Evolutionary conservation across 37 sponge, comb jelly and placozoan species (phyloP).

Genomic region (Halisarca cf. caerulea): DNA sequence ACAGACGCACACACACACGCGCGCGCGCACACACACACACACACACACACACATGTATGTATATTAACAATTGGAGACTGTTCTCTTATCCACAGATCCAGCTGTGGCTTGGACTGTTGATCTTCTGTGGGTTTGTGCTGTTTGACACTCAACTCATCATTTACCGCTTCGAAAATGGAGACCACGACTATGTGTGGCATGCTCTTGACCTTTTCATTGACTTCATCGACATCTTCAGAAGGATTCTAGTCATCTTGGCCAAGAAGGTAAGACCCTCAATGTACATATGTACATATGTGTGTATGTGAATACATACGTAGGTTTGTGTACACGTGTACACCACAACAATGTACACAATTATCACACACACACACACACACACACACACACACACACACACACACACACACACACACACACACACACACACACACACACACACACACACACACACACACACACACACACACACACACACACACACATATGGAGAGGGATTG

Average conservation of each 20-base stretch:
- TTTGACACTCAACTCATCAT: constrained; percentile 97
- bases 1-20: too few species aligned
- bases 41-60: not conserved
- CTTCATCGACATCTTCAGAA: constrained; percentile 92
- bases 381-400: constrained; percentile 12
- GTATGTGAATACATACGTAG: too few species aligned
- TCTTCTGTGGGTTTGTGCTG: constrained; percentile 93
- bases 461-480: constrained; percentile 27
- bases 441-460: constrained; percentile 23
- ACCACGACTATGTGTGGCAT: constrained; percentile 92
- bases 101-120: constrained; percentile 83
- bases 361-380: too few species aligned
- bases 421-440: constrained; percentile 6
- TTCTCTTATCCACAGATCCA: constrained; percentile 55
- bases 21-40: constrained; percentile 23
- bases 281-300: too few species aligned
- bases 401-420: constrained; percentile 8
- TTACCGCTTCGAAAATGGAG: constrained; percentile 84
- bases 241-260: constrained; percentile 87
- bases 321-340: too few species aligned
- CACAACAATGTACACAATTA: too few species aligned
- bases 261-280: constrained; percentile 83
- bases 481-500: constrained; percentile 22
- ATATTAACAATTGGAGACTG: too few species aligned
- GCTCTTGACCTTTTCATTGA: constrained; percentile 97